These are phyloP conservation scores for Alaudala cheleensis DNA, from an alignment of 2,113 vertebrate genomes.

Conservation along the genomic window DNA sequence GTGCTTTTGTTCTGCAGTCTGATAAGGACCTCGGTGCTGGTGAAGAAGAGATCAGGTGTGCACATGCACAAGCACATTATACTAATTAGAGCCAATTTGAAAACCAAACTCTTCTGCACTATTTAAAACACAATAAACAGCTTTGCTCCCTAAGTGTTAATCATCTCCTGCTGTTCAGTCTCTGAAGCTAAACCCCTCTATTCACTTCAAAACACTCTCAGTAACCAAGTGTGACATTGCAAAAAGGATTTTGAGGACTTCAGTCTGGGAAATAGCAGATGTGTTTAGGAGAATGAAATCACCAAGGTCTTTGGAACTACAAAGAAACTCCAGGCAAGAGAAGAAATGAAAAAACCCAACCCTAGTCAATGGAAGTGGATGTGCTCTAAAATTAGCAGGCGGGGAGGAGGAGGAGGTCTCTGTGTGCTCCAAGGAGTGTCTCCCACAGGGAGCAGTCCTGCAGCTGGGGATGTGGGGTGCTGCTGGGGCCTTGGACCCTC, in stretches of 20 bases:
- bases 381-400: not conserved
- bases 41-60: slow-evolving; percentile 49
- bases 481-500: not conserved
- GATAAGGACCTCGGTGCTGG: not conserved
- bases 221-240: slow-evolving; percentile 58
- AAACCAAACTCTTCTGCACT: slow-evolving; percentile 64
- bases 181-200: slow-evolving; percentile 63
- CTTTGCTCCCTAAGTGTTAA: slow-evolving; percentile 67
- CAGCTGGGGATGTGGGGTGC: not conserved
- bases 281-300: slow-evolving; percentile 52
- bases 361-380: not conserved
- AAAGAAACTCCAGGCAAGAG: slow-evolving; percentile 34
- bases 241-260: slow-evolving; percentile 61
- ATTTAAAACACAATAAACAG: slow-evolving; percentile 72
- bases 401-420: not conserved
- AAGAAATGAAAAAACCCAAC: not conserved
- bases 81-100: slow-evolving; percentile 67
- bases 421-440: not conserved
- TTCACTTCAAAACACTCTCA: slow-evolving; percentile 64
- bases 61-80: slow-evolving; percentile 6
- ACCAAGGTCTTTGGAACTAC: slow-evolving; percentile 41
- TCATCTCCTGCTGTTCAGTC: slow-evolving; percentile 65
- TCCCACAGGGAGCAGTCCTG: not conserved
- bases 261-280: slow-evolving; percentile 47
- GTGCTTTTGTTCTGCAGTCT: not conserved